Base-by-base conservation (phyloP, 2,888 invertebrate genomes). In the Rhimphoctona megacephalus region DNA sequence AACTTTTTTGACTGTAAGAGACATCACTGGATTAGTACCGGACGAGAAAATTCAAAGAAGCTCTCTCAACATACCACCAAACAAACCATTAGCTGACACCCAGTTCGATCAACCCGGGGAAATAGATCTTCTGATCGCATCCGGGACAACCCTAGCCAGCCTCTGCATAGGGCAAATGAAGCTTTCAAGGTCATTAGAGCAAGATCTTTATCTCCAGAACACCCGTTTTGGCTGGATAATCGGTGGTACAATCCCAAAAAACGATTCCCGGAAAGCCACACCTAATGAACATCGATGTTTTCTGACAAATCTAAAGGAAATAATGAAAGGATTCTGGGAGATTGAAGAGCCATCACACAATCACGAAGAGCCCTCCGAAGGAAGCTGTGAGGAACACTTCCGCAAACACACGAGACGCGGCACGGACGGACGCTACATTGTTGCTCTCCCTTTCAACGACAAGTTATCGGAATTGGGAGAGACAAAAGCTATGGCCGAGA, bases 181-280 rank as follows among this genome's bases (percentile, higher is more conserved):
- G 30, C 43, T 88, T 2, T 81, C 87, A 1, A 19, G 33, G 5
- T 76, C 49, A 5, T 39, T 76, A 7, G 61, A 77, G 19, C 67
- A 39, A 11, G 84, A 89, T 25, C 54, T 88, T 2, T 83, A 78
- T 69, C 30, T 88, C 14, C 87, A 89, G 87, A 88, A 89, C 49
- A 89, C 87, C 0, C 79, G 74, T 17, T 67, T 89, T 0, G 87
- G 88, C 33, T 88, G 88, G 90, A 79, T 88, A 1, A 69, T 88
- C 25, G 86, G 57, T 17, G 85, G 87, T 9, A 61, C 76, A 2
- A 19, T 79, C 14, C 57, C 77, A 3, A 25, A 43, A 17, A 25
- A n/a, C 30, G 17, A 57, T 17, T n/a, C 52, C 7, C 54, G 6
- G 39, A 11, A 4, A 1, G 5, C 66, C 19, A 17, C 22, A 17